A percentile compares a stretch with the other conserved stretches of the same genome.
Conservation (phyloP, 2,797 vertebrate species). For the Leuciscus waleckii region DNA sequence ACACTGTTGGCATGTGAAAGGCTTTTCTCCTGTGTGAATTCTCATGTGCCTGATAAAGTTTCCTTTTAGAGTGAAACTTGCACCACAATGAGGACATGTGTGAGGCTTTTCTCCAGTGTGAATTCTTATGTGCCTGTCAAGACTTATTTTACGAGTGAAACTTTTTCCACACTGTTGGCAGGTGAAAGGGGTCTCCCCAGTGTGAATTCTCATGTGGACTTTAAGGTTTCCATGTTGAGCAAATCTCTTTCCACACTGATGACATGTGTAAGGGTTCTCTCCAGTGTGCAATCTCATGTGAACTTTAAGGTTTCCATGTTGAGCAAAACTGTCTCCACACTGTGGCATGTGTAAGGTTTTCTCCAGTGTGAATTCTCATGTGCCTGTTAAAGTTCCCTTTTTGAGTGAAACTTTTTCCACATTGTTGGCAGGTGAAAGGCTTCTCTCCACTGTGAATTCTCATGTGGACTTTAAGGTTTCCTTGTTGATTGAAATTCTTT, state of each 20-base stretch:
- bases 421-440: neutral
- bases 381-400: neutral
- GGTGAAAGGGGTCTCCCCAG: neutral
- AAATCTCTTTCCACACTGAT: neutral
- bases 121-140: neutral
- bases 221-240: neutral
- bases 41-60: neutral
- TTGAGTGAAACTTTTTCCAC: neutral
- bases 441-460: neutral
- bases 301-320: neutral
- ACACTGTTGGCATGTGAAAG: neutral
- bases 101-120: slow-evolving; percentile 1
- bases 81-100: neutral
- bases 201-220: neutral
- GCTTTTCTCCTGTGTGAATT: neutral
- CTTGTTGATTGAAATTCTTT: neutral
- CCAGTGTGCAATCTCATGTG: neutral
- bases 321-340: neutral
- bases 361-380: neutral
- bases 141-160: neutral
- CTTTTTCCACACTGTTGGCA: neutral
- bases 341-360: neutral
- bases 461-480: neutral
- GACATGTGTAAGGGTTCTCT: neutral
- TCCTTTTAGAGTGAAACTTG: slow-evolving; percentile 1